Percentiles rank a stretch among this genome's conserved stretches.
phyloP scores from a whole-genome alignment of 2,797 vertebrate genomes.

The Garrulus glandarius region DNA sequence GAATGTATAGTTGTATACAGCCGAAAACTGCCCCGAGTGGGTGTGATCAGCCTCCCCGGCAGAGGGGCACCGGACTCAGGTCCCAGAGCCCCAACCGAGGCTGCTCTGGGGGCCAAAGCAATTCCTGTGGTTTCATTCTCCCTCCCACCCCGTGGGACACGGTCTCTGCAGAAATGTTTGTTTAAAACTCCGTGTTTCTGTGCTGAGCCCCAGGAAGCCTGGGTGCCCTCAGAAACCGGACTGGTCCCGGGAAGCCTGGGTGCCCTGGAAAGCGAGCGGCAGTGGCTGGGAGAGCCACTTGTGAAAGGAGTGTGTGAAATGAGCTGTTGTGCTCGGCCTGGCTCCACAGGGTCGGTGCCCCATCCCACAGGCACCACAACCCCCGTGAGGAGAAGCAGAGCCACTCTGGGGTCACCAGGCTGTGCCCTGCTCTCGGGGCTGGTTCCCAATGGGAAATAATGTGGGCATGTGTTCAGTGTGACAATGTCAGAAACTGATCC shows the following conservation, averaged over 20 bases:
- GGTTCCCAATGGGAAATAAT: rapidly evolving
- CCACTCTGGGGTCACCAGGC: rapidly evolving
- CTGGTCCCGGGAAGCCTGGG: not conserved
- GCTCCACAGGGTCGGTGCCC: rapidly evolving
- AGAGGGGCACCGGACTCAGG: not conserved
- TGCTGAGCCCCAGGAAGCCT: not conserved
- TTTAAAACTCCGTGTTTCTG: not conserved
- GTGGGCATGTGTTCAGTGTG: not conserved
- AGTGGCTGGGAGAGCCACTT: not conserved
- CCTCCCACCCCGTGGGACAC: not conserved
- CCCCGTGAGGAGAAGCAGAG: not conserved
- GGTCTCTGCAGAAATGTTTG: not conserved
- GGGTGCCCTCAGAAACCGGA: not conserved
- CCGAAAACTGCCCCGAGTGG: rapidly evolving
- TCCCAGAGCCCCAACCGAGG: rapidly evolving
- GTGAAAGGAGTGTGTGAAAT: not conserved
- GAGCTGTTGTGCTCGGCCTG: rapidly evolving
- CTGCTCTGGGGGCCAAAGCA: not conserved
- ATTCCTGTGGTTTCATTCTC: not conserved
- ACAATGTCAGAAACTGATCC: not conserved
- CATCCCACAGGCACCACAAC: not conserved
- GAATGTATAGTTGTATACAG: not conserved
- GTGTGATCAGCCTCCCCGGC: not conserved
- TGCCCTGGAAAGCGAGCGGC: rapidly evolving
- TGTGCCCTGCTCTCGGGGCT: not conserved